A percentile compares a stretch with the other conserved stretches of the same genome.
Evolutionary conservation across 2,113 vertebrate species (phyloP).

Genomic region (Phaetusa simplex): DNA sequence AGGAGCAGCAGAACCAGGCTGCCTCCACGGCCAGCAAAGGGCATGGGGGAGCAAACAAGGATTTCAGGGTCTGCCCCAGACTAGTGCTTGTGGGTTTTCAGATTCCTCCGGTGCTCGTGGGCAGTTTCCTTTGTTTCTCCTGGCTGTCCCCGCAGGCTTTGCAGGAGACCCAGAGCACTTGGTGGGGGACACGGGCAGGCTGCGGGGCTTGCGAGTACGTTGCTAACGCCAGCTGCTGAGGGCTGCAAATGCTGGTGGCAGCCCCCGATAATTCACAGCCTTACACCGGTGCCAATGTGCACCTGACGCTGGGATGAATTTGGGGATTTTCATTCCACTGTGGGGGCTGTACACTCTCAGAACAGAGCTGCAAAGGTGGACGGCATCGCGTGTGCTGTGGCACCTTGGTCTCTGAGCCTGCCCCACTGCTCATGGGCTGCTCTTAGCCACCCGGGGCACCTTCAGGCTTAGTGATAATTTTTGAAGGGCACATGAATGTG

Average conservation of each 20-base stretch:
- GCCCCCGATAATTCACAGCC: not conserved
- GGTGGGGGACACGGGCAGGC: no score
- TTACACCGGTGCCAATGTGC: not conserved
- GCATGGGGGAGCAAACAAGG: not conserved
- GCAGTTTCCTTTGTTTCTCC: not conserved
- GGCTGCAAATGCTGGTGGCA: not conserved
- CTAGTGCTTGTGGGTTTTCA: not conserved
- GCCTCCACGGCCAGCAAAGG: not conserved
- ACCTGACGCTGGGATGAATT: not conserved
- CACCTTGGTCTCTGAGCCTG: not conserved
- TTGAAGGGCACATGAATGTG: not conserved
- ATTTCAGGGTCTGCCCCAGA: not conserved
- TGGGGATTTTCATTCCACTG: not conserved
- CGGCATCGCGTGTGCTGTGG: accelerated
- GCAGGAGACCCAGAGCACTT: not conserved
- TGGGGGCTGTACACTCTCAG: not conserved
- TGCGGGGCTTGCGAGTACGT: accelerated
- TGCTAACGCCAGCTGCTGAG: not conserved
- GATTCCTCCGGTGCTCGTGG: not conserved
- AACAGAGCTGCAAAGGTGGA: not conserved
- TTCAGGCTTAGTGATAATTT: not conserved
- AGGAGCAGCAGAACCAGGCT: not conserved
- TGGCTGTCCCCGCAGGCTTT: not conserved
- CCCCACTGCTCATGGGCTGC: not conserved
- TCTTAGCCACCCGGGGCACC: not conserved